Evolutionary conservation across 1,140 invertebrate genomes (phyloP).

Genomic region (Brachionus asplanchnoidis): DNA sequence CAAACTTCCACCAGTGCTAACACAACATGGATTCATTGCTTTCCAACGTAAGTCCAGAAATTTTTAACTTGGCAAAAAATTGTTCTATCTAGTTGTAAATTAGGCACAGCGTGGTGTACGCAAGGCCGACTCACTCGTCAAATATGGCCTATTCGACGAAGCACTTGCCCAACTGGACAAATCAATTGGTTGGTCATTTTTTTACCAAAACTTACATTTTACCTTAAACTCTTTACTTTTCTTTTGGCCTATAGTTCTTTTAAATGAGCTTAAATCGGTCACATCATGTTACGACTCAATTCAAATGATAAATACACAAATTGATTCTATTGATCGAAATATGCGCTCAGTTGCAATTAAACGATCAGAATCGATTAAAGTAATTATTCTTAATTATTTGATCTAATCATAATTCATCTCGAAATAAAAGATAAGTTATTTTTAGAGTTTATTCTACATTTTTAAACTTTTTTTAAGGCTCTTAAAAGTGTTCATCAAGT

Average conservation of each 20-base stretch:
- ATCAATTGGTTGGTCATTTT: constrained; percentile 13
- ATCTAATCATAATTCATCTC: background rate
- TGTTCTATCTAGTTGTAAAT: background rate
- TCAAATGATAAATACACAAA: constrained; percentile 30
- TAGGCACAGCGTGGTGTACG: constrained; percentile 1
- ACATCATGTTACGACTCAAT: constrained; percentile 32
- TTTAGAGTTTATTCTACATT: background rate
- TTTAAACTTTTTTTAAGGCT: background rate
- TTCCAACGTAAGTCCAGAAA: background rate
- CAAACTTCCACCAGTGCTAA: background rate
- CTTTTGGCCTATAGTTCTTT: background rate
- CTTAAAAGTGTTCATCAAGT: background rate
- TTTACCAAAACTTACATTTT: background rate
- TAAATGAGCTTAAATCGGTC: constrained; percentile 27
- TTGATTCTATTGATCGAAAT: constrained; percentile 37
- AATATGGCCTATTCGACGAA: constrained; percentile 20
- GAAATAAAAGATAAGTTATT: background rate
- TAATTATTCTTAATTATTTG: background rate
- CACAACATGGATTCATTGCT: constrained; percentile 22
- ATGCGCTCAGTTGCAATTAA: constrained; percentile 40
- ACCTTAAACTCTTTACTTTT: background rate
- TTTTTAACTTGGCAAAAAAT: background rate
- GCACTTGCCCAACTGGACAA: constrained; percentile 11
- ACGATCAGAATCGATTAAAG: constrained; percentile 39
- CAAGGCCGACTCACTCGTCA: constrained; percentile 1